Evolutionary conservation across 1,140 invertebrate genomes (phyloP), one percentile per base, ranked within the genome.

Genomic region (Meloidogyne chitwoodi): DNA sequence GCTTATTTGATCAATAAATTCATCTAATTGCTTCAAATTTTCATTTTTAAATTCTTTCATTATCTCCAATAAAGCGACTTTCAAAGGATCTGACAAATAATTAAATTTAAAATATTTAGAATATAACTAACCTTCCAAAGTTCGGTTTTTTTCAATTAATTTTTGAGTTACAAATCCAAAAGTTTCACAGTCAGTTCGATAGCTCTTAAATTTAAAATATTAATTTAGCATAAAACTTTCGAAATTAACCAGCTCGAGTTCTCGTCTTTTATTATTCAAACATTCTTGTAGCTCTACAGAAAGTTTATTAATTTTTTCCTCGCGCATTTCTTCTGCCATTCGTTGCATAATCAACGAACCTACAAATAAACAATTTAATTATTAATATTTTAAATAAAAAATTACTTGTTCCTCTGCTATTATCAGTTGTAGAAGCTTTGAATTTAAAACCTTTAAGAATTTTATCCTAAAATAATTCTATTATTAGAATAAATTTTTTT

Each of bases 111-210:
- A n/a, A 56, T n/a, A n/a, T 56, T 16, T 56, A 6, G n/a, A 56
- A 56, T n/a, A 56, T 56, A n/a, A n/a, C 4, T 56, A 56, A 56
- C 48, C 48, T n/a, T 72, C 69, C n/a, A 72, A 48, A 19, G 69
- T n/a, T 48, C n/a, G 44, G n/a, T 62, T 31, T n/a, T 72, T 72
- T 16, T 34, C 69, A 41, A 72, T 44, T 8, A 72, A n/a, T 56
- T 72, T 72, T n/a, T 72, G 48, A 48, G 62, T 62, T 14, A 72
- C 69, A 48, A 72, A 48, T 62, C 69, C 69, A 44, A 61, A 72
- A 48, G 69, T 48, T 44, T 72, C 69, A 48, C 69, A 72, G 12
- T 72, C 69, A 31, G 19, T 72, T 12, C 69, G 69, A 48, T 72
- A 72, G 12, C 38, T 48, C 69, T 72, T 31, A 24, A 68, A 31